These are phyloP conservation scores for Drosophila lacertosa DNA, from an alignment of 1,140 invertebrate genomes.

Conservation along the genomic window DNA sequence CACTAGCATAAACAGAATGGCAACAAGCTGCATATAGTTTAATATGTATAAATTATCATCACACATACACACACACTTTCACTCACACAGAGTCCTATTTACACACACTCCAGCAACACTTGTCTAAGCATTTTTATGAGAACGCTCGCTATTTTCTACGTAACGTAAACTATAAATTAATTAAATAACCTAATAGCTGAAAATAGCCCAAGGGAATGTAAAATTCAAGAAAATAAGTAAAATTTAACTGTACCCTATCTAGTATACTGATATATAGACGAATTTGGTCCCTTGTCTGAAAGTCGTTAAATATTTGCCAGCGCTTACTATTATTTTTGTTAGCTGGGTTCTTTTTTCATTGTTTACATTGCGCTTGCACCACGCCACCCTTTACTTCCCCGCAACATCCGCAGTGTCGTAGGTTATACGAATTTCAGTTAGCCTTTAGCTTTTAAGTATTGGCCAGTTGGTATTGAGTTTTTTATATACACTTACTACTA, in stretches of 20 bases:
- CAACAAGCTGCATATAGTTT: slow-evolving; percentile 15
- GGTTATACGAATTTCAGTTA: slow-evolving; percentile 79
- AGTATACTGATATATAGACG: slow-evolving; percentile 52
- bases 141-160: slow-evolving; percentile 21
- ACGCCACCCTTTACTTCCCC: not conserved
- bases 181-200: slow-evolving; percentile 29
- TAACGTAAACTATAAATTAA: slow-evolving; percentile 47
- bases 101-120: slow-evolving; percentile 33
- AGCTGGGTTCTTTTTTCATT: slow-evolving; percentile 24
- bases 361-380: slow-evolving; percentile 54
- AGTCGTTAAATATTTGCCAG: slow-evolving; percentile 61
- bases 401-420: slow-evolving; percentile 45
- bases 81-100: too few species aligned
- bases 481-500: slow-evolving; percentile 9
- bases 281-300: slow-evolving; percentile 50
- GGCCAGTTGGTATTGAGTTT: slow-evolving; percentile 52
- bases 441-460: slow-evolving; percentile 65
- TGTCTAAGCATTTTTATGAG: slow-evolving; percentile 38
- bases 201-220: slow-evolving; percentile 38
- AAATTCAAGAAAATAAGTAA: slow-evolving; percentile 22
- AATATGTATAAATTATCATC: slow-evolving; percentile 11
- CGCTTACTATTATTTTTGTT: slow-evolving; percentile 33
- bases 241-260: slow-evolving; percentile 28
- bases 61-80: not conserved
- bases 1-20: slow-evolving; percentile 63